Conservation (phyloP, 1,140 invertebrate genomes). For the Coptotermes formosanus region DNA sequence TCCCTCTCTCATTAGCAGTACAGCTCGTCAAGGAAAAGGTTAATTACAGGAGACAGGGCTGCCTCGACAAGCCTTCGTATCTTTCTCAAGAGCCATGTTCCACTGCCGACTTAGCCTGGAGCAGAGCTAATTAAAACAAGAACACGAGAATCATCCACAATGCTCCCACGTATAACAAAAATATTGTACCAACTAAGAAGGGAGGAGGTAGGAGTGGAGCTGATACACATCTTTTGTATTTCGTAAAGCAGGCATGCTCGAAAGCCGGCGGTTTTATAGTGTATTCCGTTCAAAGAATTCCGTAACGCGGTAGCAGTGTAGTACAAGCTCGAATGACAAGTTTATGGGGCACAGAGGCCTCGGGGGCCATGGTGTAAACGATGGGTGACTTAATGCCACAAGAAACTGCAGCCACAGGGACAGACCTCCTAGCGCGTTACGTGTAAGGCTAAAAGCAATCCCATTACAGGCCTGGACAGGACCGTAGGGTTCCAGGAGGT, state of each 20-base stretch:
- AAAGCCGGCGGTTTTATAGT: not conserved
- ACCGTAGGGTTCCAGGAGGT: too few relatives aligned
- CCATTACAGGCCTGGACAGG: too few relatives aligned
- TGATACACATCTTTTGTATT: not conserved
- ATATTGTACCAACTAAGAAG: slow-evolving; percentile 2
- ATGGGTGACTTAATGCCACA: not conserved
- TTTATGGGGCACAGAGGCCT: not conserved
- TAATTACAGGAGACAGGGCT: not conserved
- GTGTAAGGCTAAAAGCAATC: too few relatives aligned
- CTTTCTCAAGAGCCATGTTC: not conserved
- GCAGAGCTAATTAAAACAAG: slow-evolving; percentile 1
- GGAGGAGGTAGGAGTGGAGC: not conserved
- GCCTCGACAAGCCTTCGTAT: not conserved
- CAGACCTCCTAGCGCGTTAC: too few relatives aligned
- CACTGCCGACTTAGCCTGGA: not conserved
- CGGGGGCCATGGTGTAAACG: not conserved
- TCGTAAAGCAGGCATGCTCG: not conserved
- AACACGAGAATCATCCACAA: not conserved
- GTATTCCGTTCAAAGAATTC: too few relatives aligned
- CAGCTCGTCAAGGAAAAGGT: not conserved
- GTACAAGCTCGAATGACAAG: not conserved
- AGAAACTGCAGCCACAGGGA: too few relatives aligned
- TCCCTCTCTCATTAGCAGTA: not conserved
- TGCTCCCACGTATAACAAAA: not conserved
- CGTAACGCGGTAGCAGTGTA: not conserved